phyloP scores from a whole-genome alignment of 2,888 invertebrate species.

The Eupeodes luniger region DNA sequence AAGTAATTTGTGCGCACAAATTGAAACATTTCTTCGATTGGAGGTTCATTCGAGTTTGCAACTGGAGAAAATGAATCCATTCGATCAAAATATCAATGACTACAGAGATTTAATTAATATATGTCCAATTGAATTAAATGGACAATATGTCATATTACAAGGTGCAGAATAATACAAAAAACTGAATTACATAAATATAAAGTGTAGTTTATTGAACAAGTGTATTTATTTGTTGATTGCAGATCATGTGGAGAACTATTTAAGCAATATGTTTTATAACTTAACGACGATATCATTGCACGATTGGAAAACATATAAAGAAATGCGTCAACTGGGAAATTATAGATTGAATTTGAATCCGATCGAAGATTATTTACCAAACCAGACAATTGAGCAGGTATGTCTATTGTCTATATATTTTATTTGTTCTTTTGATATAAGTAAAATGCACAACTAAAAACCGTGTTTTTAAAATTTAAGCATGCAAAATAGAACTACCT shows the following conservation, averaged over 20 bases:
- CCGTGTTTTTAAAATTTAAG: too few relatives aligned
- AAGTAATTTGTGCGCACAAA: constrained; percentile 91
- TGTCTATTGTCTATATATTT: too few relatives aligned
- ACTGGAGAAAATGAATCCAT: constrained; percentile 89
- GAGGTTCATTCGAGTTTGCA: constrained; percentile 97
- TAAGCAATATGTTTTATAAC: constrained; percentile 98
- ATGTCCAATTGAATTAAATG: constrained; percentile 86
- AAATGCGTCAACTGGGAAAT: constrained; percentile 96
- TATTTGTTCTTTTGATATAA: too few relatives aligned
- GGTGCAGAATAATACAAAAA: constrained; percentile 82
- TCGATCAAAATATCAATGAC: constrained; percentile 86
- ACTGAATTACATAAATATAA: neutral
- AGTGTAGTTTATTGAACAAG: constrained; percentile 56
- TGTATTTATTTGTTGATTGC: constrained; percentile 35
- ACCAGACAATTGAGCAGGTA: constrained; percentile 96
- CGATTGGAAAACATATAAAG: constrained; percentile 98
- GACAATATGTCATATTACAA: constrained; percentile 87
- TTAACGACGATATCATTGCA: constrained; percentile 98
- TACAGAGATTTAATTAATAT: constrained; percentile 87
- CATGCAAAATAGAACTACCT: too few relatives aligned
- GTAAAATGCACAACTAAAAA: too few relatives aligned
- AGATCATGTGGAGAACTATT: constrained; percentile 92
- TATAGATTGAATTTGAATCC: constrained; percentile 92
- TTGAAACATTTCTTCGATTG: constrained; percentile 96
- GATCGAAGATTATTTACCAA: constrained; percentile 96